Base-by-base conservation (phyloP, 2,797 vertebrate genomes). In the Sternotherus odoratus region DNA sequence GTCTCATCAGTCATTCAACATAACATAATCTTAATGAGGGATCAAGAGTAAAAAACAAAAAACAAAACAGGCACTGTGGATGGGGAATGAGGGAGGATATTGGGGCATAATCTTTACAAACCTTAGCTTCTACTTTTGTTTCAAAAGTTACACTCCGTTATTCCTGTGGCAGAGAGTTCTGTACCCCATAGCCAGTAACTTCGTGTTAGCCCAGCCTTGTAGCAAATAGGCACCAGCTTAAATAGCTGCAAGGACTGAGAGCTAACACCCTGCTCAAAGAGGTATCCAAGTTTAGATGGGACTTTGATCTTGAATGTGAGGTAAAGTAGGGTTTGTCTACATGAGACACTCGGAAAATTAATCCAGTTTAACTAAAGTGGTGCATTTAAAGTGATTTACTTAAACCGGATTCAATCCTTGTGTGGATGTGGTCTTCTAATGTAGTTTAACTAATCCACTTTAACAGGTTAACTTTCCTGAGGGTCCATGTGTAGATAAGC, bases 141-240 rank as follows among this genome's bases (percentile, higher is more conserved):
- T 57, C 75, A 50, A 4, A 85, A 12, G 83, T 85, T 95, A 86
- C 83, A 89, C 24, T 95, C 93, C 93, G 92, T 94, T 96, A 39
- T 60, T 89, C 79, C 87, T 91, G 77, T 82, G 89, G 9, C 75
- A 85, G 66, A 84, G 50, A 60, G 0, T 0, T 49, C 48, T 82
- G 81, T 86, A 82, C 78, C 7, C 84, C 87, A 48, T 85, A 82
- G 39, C 82, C 94, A 39, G 33, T 69, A 69, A 69, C n/a, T 8
- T 36, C 2, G 10, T 21, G n/a, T 36, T 69, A 36, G 63, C n/a
- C 63, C n/a, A 69, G 19, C 63, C n/a, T 36, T 39, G n/a, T 36
- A 9, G 33, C 16, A 36, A 69, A n/a, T 77, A 83, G 90, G 79
- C 74, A 89, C 54, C 43, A 82, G 75, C 85, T 93, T 51, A 83